Percentiles rank a stretch among this genome's conserved stretches.
phyloP scores from a whole-genome alignment of 2,888 invertebrate species.

The Mimachlamys varia region DNA sequence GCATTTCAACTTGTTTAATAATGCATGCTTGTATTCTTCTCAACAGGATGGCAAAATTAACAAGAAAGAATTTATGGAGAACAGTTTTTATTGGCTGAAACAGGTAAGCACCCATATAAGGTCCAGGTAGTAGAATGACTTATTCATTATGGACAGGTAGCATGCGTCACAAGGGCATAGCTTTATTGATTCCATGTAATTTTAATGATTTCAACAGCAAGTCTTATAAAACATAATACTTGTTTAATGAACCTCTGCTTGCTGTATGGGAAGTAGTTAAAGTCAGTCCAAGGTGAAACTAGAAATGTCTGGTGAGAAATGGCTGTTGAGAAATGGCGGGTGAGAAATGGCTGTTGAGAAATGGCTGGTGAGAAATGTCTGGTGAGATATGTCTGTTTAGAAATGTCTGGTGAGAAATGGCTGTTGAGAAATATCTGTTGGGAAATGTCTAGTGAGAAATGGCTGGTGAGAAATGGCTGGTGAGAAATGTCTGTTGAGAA shows the following conservation, averaged over 20 bases:
- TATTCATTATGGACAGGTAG: not conserved
- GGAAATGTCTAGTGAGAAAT: too few species aligned
- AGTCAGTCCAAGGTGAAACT: not conserved
- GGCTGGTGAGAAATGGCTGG: too few species aligned
- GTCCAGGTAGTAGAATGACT: not conserved
- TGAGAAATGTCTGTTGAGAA: too few species aligned
- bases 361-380: too few species aligned
- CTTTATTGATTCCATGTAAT: conserved; percentile 9
- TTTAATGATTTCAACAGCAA: not conserved
- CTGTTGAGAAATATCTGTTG: too few species aligned
- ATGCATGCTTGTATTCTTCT: conserved; percentile 42
- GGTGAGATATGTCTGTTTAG: too few species aligned
- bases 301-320: too few species aligned
- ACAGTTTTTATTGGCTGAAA: conserved; percentile 72
- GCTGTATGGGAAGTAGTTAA: not conserved
- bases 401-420: too few species aligned
- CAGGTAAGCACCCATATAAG: conserved; percentile 62
- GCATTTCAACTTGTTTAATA: not conserved
- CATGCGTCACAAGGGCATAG: not conserved
- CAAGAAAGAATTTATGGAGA: conserved; percentile 67
- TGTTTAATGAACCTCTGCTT: not conserved
- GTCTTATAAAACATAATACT: not conserved
- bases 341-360: too few species aligned
- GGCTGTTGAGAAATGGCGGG: too few species aligned
- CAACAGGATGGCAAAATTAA: conserved; percentile 70